Percentiles rank a stretch among this genome's conserved stretches.
Conservation (phyloP, 2,797 vertebrate genomes). For the Eutrigla gurnardus region DNA sequence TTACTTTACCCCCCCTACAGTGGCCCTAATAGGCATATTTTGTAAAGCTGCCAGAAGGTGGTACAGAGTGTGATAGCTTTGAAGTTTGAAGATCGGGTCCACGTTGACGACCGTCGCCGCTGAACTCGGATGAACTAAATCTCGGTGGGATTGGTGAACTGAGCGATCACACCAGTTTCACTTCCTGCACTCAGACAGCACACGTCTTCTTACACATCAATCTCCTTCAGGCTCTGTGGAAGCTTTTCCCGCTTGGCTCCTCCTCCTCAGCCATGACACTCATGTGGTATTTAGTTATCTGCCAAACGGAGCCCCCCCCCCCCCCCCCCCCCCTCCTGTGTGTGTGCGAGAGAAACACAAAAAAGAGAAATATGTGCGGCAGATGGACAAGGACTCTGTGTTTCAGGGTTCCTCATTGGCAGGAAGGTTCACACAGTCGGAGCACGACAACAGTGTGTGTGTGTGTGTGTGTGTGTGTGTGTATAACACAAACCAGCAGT, state of each 20-base stretch:
- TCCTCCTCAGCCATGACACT: slow-evolving; percentile 11
- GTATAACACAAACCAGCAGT: slow-evolving; percentile 12
- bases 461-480: neutral
- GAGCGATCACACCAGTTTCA: slow-evolving; percentile 3
- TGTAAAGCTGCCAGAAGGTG: no score
- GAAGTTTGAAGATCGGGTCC: no score
- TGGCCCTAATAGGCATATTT: no score
- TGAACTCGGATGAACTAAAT: neutral
- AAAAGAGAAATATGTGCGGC: neutral
- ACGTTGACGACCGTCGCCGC: no score
- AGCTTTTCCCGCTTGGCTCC: slow-evolving; percentile 12
- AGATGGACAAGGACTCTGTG: slow-evolving; percentile 40
- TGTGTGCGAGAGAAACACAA: neutral
- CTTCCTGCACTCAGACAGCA: neutral
- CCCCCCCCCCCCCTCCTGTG: slow-evolving; percentile 4
- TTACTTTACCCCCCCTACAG: no score
- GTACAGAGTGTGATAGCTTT: no score
- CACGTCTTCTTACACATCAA: neutral
- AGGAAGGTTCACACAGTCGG: slow-evolving; percentile 6
- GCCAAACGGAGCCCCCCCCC: slow-evolving; percentile 27
- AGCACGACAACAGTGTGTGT: slow-evolving; percentile 5
- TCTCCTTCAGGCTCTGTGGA: slow-evolving; percentile 3
- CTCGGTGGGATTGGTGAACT: neutral
- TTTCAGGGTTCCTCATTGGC: slow-evolving; percentile 43
- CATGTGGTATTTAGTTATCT: slow-evolving; percentile 38